A percentile compares a stretch with the other conserved stretches of the same genome.
phyloP scores from a whole-genome alignment of 2,113 vertebrate species.

The Microcebus jonahi region DNA sequence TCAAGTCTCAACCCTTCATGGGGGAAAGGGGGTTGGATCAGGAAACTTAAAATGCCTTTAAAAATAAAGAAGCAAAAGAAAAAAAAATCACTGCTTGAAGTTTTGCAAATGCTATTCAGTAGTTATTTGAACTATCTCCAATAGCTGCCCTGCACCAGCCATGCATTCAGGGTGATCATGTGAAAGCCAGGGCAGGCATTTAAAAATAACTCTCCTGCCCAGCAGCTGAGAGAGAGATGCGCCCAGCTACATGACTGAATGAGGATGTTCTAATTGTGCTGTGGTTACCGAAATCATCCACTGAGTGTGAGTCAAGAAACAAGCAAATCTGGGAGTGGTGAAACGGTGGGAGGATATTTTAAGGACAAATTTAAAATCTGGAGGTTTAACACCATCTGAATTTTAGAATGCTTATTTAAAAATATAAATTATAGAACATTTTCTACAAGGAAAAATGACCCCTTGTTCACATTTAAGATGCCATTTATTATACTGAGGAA shows the following conservation, averaged over 20 bases:
- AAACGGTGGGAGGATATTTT: neutral
- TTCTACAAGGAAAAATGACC: slow-evolving; percentile 40
- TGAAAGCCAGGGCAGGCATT: neutral
- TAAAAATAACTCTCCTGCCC: neutral
- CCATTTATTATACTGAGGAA: neutral
- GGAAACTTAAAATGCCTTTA: slow-evolving; percentile 10
- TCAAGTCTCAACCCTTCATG: neutral
- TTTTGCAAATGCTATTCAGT: neutral
- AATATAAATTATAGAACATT: neutral
- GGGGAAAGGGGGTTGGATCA: neutral
- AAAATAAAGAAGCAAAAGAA: neutral
- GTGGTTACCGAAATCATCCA: neutral
- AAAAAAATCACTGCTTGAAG: neutral
- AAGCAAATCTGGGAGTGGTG: neutral
- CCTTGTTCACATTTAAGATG: neutral
- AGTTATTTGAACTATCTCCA: neutral
- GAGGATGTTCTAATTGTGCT: neutral
- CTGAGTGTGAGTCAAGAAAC: neutral
- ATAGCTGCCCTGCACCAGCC: neutral
- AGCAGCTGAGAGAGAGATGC: neutral
- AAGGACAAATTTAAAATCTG: neutral
- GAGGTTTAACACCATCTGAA: neutral
- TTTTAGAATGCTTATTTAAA: neutral
- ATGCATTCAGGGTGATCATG: accelerated
- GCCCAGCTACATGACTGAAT: accelerated